Base-by-base conservation (phyloP, 2,797 vertebrate species). In the Malacoctenus gilli region DNA sequence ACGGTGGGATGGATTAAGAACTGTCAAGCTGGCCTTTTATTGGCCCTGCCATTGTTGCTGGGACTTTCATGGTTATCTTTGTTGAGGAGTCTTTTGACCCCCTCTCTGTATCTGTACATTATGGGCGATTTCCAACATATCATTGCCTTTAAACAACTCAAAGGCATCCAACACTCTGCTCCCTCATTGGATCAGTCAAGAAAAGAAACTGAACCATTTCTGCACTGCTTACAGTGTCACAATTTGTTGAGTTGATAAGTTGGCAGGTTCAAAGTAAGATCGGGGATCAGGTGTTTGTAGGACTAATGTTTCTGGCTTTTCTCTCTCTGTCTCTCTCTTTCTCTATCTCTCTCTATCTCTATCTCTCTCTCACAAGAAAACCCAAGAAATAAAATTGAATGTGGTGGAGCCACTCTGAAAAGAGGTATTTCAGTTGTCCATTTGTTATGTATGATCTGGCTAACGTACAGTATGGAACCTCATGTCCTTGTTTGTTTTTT, bases 141-240 rank as follows among this genome's bases (percentile, higher is more conserved):
- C n/a, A n/a, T n/a, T 13, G 20, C 59, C 41, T 42, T 51, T 44
- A 11, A 30, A 11, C 30, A 36, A 42, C 28, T 13, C 48, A n/a
- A n/a, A n/a, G n/a, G n/a, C n/a, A n/a, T n/a, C 62, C 6, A 5
- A 44, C 14, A 9, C 38, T 72, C 77, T 20, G 11, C 5, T 39
- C 32, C 47, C n/a, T n/a, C 22, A 31, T 51, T 60, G 68, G 63
- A 43, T 52, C 70, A 50, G 68, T 63, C 56, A 57, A 67, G 71
- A 66, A 74, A 61, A 66, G 71, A 77, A 65, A 86, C 72, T 70
- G 82, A 81, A 63, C 79, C 73, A 40, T 53, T 72, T 86, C 83
- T 85, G 78, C 83, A 83, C 86, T 47, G 83, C 81, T 88, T 88
- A 81, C 74, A 76, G 78, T 87, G 83, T 77, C 72, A 69, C 63